Evolutionary conservation across 2,888 invertebrate species (phyloP), one percentile per base, ranked within the genome.

Genomic region (Cyclophora punctaria): DNA sequence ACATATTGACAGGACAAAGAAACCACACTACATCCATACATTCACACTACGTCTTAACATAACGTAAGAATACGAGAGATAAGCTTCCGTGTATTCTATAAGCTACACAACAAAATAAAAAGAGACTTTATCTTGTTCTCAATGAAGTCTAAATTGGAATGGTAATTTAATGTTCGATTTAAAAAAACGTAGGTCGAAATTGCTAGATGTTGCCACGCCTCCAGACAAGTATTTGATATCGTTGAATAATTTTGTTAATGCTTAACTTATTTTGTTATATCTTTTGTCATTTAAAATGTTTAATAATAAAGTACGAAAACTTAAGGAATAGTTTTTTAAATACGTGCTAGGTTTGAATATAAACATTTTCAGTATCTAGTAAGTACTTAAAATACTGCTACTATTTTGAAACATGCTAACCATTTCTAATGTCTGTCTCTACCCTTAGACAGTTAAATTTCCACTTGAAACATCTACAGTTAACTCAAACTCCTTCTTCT

Each of bases 1-100:
- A 83, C 83, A 82, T 82, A 86, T 86, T 86, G 86, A 85, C 85
- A 75, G 83, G 75, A 87, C 86, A 87, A 85, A 86, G 85, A 78
- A 78, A 78, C 72, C 63, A 69, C 73, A 20, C 20, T 20, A 20
- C 20, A 20, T 20, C 20, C 20, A 62, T 69, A 63, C 73, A 71
- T 62, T 63, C 59, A 77, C 75, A 71, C 83, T 83, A 82, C 80
- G 83, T 85, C 70, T 81, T 52, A 53, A 45, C 53, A 7, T 44
- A 54, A 63, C 71, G 63, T 69, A 58, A 69, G 75, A 73, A 71
- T 79, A 75, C 63, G 66, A 55, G 69, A 61, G 84, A 69, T 73
- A 70, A 51, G 66, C 66, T 64, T 68, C 68, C 67, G 60, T 56
- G 46, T 63, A 49, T 45, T 37, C 4, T 37, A 2, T 5, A 37